phyloP scores from a whole-genome alignment of 1,140 invertebrate species.

The Microvelia longipes region DNA sequence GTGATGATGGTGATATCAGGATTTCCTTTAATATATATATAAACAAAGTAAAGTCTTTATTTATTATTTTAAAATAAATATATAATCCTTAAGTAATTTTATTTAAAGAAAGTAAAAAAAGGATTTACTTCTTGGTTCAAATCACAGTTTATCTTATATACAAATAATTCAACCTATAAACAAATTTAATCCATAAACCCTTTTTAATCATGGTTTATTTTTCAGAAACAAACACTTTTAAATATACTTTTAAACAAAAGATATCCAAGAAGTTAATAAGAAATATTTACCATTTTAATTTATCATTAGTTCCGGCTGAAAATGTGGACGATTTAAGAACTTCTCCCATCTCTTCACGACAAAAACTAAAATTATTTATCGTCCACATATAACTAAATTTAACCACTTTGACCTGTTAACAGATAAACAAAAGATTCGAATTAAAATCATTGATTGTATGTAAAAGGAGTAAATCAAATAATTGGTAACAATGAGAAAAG shows the following conservation, averaged over 20 bases:
- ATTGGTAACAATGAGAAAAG: background rate
- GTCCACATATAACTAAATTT: slow-evolving; percentile 99
- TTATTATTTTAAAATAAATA: too few species aligned
- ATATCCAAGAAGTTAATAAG: slow-evolving; percentile 3
- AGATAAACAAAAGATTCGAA: slow-evolving; percentile 14
- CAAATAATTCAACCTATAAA: too few species aligned
- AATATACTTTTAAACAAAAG: background rate
- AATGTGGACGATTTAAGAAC: slow-evolving; percentile 98
- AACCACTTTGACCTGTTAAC: slow-evolving; percentile 88
- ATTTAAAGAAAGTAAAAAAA: too few species aligned
- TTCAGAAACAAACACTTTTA: too few species aligned
- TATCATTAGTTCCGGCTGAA: slow-evolving; percentile 96
- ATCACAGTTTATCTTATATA: too few species aligned
- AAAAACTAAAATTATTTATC: slow-evolving; percentile 99
- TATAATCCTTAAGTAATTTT: too few species aligned
- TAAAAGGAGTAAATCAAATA: background rate
- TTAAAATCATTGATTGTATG: background rate
- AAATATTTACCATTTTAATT: slow-evolving; percentile 83
- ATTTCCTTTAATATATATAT: too few species aligned
- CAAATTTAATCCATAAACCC: too few species aligned
- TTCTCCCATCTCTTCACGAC: slow-evolving; percentile 98
- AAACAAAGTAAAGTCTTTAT: too few species aligned
- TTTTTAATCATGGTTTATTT: too few species aligned
- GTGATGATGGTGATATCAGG: too few species aligned
- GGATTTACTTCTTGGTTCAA: too few species aligned